These are phyloP conservation scores for silkworm (Bombyx mori) DNA, from an alignment of 1,140 invertebrate species.

Conservation along the genomic window ASM3026992v2 NC_085125.1:8537001-8537500, in stretches of 20 bases:
- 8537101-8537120: constrained; percentile 91
- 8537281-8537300: constrained; percentile 89
- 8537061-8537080: constrained; percentile 92
- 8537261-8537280: constrained; percentile 90
- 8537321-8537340: constrained; percentile 76
- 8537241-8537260: constrained; percentile 86
- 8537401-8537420: constrained; percentile 5
- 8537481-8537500: too few relatives aligned
- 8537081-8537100: constrained; percentile 87
- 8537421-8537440: too few relatives aligned
- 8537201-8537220: constrained; percentile 66
- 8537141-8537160: constrained; percentile 76
- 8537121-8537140: constrained; percentile 74
- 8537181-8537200: constrained; percentile 54
- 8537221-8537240: constrained; percentile 82
- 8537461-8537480: too few relatives aligned
- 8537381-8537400: constrained; percentile 63
- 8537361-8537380: constrained; percentile 49
- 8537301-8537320: constrained; percentile 75
- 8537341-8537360: constrained; percentile 74
- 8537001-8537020: constrained; percentile 84
- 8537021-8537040: constrained; percentile 80
- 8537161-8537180: constrained; percentile 40
- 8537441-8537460: too few relatives aligned
- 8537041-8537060: constrained; percentile 81